These are phyloP conservation scores for Beaufortia kweichowensis DNA, from an alignment of 2,113 vertebrate genomes.

Conservation along the genomic window DNA sequence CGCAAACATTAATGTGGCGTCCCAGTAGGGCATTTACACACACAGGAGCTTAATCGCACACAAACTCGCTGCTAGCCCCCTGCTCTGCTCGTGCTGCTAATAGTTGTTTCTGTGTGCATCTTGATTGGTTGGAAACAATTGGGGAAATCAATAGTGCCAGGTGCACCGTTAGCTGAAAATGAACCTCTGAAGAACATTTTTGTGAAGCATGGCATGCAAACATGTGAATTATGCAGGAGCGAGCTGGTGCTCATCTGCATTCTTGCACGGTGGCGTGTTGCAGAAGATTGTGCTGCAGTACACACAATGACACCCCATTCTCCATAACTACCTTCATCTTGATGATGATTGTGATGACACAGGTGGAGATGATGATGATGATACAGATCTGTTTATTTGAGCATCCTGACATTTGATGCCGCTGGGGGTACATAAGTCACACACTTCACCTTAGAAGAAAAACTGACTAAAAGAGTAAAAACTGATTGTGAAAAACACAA, in stretches of 20 bases:
- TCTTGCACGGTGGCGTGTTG: slow-evolving; percentile 24
- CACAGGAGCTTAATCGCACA: slow-evolving; percentile 40
- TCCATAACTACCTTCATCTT: no score
- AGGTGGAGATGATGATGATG: no score
- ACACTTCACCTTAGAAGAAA: neutral
- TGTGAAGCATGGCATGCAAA: neutral
- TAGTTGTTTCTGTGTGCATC: slow-evolving; percentile 37
- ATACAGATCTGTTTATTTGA: no score
- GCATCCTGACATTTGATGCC: no score
- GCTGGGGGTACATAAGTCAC: no score
- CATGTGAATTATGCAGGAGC: neutral
- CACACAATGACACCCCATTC: neutral
- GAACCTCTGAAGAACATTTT: neutral
- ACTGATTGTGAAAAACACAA: slow-evolving; percentile 22
- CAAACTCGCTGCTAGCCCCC: neutral
- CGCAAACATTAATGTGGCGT: slow-evolving; percentile 58
- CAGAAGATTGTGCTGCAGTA: neutral
- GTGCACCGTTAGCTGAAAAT: slow-evolving; percentile 26
- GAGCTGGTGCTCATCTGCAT: neutral
- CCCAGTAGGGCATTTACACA: slow-evolving; percentile 58
- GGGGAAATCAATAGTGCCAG: slow-evolving; percentile 53
- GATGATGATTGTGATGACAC: no score
- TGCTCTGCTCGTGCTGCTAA: slow-evolving; percentile 30
- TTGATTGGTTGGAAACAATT: slow-evolving; percentile 56
- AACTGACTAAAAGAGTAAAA: neutral